Conservation (phyloP, 2,113 vertebrate genomes). For the Macheiramphus alcinus region DNA sequence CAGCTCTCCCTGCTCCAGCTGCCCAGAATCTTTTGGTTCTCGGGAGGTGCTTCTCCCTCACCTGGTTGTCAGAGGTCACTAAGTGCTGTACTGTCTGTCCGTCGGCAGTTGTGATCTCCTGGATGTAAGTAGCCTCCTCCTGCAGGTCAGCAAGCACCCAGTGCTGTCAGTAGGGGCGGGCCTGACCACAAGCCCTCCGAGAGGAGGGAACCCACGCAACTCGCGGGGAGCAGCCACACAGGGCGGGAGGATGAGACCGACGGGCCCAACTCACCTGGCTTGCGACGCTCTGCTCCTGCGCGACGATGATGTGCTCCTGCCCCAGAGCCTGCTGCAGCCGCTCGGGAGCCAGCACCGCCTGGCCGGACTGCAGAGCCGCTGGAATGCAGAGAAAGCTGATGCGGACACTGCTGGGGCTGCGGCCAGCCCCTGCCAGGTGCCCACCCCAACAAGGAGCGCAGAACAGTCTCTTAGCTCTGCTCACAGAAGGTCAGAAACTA, state of each 20-base stretch:
- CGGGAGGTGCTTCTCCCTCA: slow-evolving; percentile 18
- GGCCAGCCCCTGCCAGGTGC: background rate
- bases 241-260: background rate
- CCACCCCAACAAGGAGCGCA: rapidly evolving
- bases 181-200: rapidly evolving
- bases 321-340: slow-evolving; percentile 84
- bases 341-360: slow-evolving; percentile 82
- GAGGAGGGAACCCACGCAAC: background rate
- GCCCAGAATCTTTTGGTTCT: rapidly evolving
- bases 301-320: slow-evolving; percentile 91
- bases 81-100: slow-evolving; percentile 95
- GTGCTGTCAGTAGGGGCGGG: rapidly evolving
- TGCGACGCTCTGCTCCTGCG: slow-evolving; percentile 85
- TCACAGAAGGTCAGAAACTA: background rate
- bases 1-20: background rate
- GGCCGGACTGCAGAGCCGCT: slow-evolving; percentile 84
- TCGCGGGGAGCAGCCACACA: rapidly evolving
- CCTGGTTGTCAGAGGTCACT: slow-evolving; percentile 92
- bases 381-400: rapidly evolving
- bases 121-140: slow-evolving; percentile 94
- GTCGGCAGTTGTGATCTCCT: slow-evolving; percentile 93
- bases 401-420: background rate
- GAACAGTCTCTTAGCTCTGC: background rate
- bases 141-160: slow-evolving; percentile 12
- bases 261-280: slow-evolving; percentile 78